phyloP scores from a whole-genome alignment of 37 sponge, comb jelly and placozoan genomes.

The Mnemiopsis leidyi region DNA sequence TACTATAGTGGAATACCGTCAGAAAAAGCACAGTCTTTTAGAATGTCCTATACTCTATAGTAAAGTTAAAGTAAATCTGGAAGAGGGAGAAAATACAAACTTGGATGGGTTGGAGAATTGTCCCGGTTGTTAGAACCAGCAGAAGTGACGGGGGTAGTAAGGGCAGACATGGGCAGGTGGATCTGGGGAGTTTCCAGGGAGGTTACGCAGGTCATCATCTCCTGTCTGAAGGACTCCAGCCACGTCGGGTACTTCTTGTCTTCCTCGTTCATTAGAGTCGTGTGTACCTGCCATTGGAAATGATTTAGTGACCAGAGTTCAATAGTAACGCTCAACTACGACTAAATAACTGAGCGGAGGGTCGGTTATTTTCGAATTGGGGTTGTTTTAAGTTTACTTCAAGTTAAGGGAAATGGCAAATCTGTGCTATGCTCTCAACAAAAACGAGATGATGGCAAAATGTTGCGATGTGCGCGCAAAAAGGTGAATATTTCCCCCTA shows the following conservation, averaged over 20 bases:
- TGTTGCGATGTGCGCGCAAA: neutral
- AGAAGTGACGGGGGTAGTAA: neutral
- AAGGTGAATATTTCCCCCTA: neutral
- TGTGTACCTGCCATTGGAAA: neutral
- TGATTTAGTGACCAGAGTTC: neutral
- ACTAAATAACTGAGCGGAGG: too few species aligned
- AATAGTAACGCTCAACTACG: too few species aligned
- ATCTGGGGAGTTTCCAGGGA: slow-evolving; percentile 13
- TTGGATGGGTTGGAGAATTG: neutral
- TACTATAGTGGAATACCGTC: too few species aligned
- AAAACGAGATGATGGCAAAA: too few species aligned
- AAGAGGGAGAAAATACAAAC: too few species aligned
- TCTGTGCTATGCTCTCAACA: too few species aligned
- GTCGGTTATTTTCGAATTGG: too few species aligned
- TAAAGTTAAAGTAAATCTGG: too few species aligned
- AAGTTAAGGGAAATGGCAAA: too few species aligned
- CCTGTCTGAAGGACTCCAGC: slow-evolving; percentile 47
- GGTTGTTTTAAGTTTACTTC: too few species aligned
- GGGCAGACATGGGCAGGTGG: slow-evolving; percentile 17
- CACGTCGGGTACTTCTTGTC: slow-evolving; percentile 52
- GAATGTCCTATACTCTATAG: too few species aligned
- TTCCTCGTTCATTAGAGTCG: slow-evolving; percentile 24
- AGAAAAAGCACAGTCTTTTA: too few species aligned
- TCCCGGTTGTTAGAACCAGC: neutral
- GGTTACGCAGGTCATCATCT: slow-evolving; percentile 45